Evolutionary conservation across 2,888 invertebrate species (phyloP).

Genomic region (Anodontia alba): DNA sequence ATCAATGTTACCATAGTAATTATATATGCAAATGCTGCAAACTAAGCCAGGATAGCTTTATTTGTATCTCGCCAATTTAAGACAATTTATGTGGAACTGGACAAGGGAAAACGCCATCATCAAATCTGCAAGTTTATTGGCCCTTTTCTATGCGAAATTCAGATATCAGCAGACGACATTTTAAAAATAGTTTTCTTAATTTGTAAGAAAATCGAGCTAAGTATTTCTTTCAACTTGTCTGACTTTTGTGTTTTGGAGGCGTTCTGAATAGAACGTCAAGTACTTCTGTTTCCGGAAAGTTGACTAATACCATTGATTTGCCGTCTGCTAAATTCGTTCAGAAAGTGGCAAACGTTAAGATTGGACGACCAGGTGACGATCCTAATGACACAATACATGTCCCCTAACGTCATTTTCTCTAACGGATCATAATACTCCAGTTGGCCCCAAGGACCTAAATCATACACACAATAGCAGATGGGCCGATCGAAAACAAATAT

Average conservation of each 20-base stretch:
- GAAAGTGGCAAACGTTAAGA: neutral
- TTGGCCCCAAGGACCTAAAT: slow-evolving; percentile 16
- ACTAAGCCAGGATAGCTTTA: neutral
- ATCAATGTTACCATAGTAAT: slow-evolving; percentile 5
- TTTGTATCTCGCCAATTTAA: slow-evolving; percentile 2
- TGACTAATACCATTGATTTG: no score
- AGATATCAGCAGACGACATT: no score
- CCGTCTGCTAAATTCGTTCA: no score
- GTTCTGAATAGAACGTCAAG: no score
- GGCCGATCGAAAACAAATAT: slow-evolving; percentile 16
- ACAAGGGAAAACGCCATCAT: neutral
- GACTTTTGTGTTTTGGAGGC: no score
- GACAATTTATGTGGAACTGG: slow-evolving; percentile 6
- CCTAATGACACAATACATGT: slow-evolving; percentile 11
- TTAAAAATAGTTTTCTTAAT: no score
- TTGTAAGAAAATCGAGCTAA: neutral
- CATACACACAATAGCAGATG: slow-evolving; percentile 8
- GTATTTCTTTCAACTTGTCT: no score
- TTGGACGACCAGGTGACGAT: neutral
- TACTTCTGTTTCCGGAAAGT: no score
- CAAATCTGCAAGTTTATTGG: neutral
- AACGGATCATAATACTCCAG: neutral
- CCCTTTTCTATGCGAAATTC: no score
- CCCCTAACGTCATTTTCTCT: neutral
- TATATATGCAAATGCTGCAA: neutral